Base-by-base conservation (phyloP, 2,113 vertebrate genomes). In the Paedocypris sp. region DNA sequence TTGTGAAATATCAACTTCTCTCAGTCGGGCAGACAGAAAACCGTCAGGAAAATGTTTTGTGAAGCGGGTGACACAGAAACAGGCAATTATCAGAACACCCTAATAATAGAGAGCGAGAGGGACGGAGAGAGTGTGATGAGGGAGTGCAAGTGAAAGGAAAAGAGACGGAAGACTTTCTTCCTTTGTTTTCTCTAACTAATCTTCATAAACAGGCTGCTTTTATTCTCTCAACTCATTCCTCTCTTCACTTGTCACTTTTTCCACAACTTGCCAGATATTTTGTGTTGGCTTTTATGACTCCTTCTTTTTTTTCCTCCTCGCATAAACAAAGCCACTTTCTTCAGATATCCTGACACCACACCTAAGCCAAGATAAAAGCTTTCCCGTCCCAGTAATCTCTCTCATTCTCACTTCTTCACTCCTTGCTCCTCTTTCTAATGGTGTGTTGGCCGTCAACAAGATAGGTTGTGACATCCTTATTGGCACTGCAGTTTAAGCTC, bases 401-500 rank as follows among this genome's bases (percentile, higher is more conserved):
- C 38, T 47, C 23, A 35, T 39, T 52, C 28, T 43, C 16, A 4
- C 42, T 41, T 5, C 38, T 38, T 47, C 10, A 8, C n/a, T 29
- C 41, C 45, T 49, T 46, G 22, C 46, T 41, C 47, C 23, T 45
- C 10, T 51, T 25, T 31, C 51, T 25, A 9, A 45, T 49, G 31
- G 58, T 50, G 52, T 56, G 31, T 13, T 41, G 31, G 58, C 49
- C 42, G 38, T 69, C 63, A 64, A 13, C 11, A 32, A 53, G 62
- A 74, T 68, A 25, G 72, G 48, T 63, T 63, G 62, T 74, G 72
- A 69, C 72, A 74, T 35, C 33, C 66, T 53, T 66, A 66, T 71
- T 66, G 64, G 53, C 59, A 66, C 58, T 61, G 43, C 53, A 66
- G 36, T 68, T 63, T 70, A 71, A 52, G 48, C 58, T 71, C 72